phyloP scores from a whole-genome alignment of 2,888 invertebrate genomes.

The Microctonus brassicae region DNA sequence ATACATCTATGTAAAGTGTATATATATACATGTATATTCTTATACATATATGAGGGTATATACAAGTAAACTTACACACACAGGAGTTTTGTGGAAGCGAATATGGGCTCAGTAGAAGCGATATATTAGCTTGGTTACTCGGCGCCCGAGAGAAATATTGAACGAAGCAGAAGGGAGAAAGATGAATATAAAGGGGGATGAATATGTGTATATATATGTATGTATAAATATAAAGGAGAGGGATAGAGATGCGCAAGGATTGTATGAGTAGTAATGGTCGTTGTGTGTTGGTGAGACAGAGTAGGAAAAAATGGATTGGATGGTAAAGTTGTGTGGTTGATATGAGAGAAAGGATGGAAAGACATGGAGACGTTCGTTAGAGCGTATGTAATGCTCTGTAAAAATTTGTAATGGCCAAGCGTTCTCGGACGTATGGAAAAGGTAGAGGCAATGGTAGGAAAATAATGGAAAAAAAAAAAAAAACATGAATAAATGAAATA shows the following conservation, averaged over 20 bases:
- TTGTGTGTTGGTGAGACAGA: not conserved
- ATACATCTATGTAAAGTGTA: not conserved
- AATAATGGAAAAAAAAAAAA: not conserved
- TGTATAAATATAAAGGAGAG: constrained; percentile 9
- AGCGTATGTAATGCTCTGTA: constrained; percentile 56
- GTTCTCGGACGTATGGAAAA: constrained; percentile 25
- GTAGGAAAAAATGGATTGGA: not conserved
- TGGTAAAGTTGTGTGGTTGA: constrained; percentile 34
- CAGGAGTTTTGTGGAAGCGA: constrained; percentile 34
- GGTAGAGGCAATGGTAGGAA: not conserved
- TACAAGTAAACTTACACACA: not conserved
- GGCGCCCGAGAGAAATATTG: constrained; percentile 62
- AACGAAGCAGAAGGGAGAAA: constrained; percentile 50
- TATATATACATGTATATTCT: constrained; percentile 4
- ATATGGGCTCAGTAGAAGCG: constrained; percentile 59
- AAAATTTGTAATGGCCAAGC: constrained; percentile 55
- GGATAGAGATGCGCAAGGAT: constrained; percentile 29
- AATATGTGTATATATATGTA: not conserved
- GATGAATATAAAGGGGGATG: constrained; percentile 28
- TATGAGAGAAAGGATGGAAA: constrained; percentile 51
- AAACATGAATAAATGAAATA: no score
- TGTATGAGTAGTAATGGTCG: not conserved
- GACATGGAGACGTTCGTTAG: constrained; percentile 35
- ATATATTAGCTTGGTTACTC: constrained; percentile 64
- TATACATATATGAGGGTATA: not conserved